Conservation (phyloP, 2,888 invertebrate species). For the Ichneumoninae sp. region DNA sequence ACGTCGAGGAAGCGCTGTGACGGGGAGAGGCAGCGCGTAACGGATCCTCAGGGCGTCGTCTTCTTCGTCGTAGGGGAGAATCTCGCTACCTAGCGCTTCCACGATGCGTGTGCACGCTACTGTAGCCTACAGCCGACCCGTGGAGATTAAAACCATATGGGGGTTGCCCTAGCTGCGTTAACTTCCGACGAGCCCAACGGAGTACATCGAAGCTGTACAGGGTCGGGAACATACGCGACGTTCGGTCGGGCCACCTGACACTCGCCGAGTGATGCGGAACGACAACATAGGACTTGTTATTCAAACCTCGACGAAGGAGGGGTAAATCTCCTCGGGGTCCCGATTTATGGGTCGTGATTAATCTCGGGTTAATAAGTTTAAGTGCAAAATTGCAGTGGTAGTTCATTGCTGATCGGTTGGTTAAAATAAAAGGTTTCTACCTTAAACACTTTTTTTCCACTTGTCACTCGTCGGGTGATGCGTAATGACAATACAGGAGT, state of each 20-base stretch:
- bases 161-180: conserved; percentile 50
- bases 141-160: conserved; percentile 69
- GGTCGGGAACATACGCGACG: conserved; percentile 23
- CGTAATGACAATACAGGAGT: conserved; percentile 29
- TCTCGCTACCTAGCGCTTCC: conserved; percentile 24
- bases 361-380: too few relatives aligned
- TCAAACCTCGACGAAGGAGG: conserved; percentile 15
- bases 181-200: conserved; percentile 37
- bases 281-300: conserved; percentile 38
- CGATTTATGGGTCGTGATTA: too few relatives aligned
- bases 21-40: conserved; percentile 25
- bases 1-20: not conserved
- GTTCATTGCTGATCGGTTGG: too few relatives aligned
- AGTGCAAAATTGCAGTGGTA: too few relatives aligned
- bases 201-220: conserved; percentile 7
- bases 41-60: conserved; percentile 51
- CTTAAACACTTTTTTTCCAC: conserved; percentile 19
- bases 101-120: conserved; percentile 16
- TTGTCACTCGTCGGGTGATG: conserved; percentile 45
- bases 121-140: conserved; percentile 1
- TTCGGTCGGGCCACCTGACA: conserved; percentile 59
- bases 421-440: too few relatives aligned
- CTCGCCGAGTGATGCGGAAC: conserved; percentile 31
- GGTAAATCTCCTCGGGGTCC: not conserved
- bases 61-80: conserved; percentile 54